Base-by-base conservation (phyloP, 2,113 vertebrate genomes). In the Picathartes gymnocephalus region DNA sequence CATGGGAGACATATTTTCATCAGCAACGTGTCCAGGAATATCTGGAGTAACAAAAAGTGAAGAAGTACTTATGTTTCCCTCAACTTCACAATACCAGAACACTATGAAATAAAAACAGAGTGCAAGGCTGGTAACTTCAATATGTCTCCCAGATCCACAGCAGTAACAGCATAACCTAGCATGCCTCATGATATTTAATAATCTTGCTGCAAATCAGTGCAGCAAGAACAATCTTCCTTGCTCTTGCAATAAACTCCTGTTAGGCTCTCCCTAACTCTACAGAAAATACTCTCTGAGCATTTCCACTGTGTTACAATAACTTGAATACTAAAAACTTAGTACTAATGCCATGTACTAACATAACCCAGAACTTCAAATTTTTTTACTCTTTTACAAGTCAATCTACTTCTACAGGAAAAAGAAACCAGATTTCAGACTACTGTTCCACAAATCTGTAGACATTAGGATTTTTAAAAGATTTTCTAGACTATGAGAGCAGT, bases 101-200 rank as follows among this genome's bases (percentile, higher is more conserved):
- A 25, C 51, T 77, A 39, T 13, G 14, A 95, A 93, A 87, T 48
- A 86, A 88, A 86, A 79, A 18, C 24, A 78, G 51, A 82, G 37
- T 47, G 19, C 23, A 82, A 65, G 44, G 66, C 57, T 78, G 68
- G 58, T 86, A 77, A 69, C 25, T 73, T 93, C 73, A 72, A 11
- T 66, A 92, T 11, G 15, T 60, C 68, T 60, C 47, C 68, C 62
- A 88, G 42, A 93, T 79, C 44, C n/a, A 62, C 35, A 53, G 37
- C 54, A 53, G 10, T 30, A 80, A 60, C 31, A 70, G 30, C 24
- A 77, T 25, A 74, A 48, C 37, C 70, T 86, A 85, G n/a, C n/a
- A 48, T 48, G 45, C 76, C 80, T 94, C 69, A 56, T 56, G 92
- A 69, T 39, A 93, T 86, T 87, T 95, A 93, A 88, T 19, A 81